These are phyloP conservation scores for Brachionus sp. DNA, from an alignment of 1,140 invertebrate species.

Conservation along the genomic window DNA sequence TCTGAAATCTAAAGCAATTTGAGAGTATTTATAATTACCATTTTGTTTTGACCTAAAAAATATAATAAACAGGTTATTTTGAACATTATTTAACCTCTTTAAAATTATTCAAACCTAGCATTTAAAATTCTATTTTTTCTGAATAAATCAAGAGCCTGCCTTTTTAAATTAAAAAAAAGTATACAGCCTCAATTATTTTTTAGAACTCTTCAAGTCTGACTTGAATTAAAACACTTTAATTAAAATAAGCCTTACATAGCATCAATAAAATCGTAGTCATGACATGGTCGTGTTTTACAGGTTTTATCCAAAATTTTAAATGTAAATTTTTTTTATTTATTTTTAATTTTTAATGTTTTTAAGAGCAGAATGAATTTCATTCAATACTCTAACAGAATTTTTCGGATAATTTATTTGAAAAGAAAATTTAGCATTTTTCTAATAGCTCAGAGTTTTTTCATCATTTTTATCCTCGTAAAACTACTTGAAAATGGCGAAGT, in stretches of 20 bases:
- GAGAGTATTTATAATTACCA: no score
- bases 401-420: background rate
- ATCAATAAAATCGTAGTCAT: background rate
- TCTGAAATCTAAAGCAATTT: no score
- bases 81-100: background rate
- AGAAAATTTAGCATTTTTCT: background rate
- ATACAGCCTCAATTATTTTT: background rate
- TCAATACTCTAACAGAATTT: background rate
- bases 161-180: background rate
- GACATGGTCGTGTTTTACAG: background rate
- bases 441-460: background rate
- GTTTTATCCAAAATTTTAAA: background rate
- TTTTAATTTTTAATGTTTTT: background rate
- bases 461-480: background rate
- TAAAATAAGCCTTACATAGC: no score
- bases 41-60: no score
- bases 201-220: no score
- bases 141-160: background rate
- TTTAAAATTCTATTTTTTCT: background rate
- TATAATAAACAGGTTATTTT: no score
- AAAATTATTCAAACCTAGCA: background rate
- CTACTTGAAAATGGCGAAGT: background rate
- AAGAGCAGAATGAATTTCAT: background rate
- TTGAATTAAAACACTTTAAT: no score
- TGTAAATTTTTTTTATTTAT: background rate